Conservation (phyloP, 30 jellyfish, hydroid and myxozoan species). For the Clytia hemisphaerica region DNA sequence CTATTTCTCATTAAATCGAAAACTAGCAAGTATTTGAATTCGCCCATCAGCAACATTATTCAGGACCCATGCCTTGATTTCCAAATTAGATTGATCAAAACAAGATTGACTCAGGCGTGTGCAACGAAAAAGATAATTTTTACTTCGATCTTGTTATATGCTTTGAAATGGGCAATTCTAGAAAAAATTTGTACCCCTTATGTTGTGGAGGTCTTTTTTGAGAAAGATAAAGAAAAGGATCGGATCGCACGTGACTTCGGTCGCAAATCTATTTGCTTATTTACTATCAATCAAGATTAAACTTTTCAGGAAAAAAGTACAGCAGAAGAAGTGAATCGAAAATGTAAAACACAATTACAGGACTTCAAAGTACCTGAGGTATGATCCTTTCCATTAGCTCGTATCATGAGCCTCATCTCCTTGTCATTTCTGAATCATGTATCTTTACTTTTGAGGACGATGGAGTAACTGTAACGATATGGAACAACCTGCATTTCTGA, state of each 20-base stretch:
- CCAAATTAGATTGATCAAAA: too few relatives aligned
- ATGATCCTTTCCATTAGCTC: not conserved
- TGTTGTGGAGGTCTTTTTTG: not conserved
- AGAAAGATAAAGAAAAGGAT: too few relatives aligned
- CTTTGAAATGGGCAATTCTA: not conserved
- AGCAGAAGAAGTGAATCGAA: slow-evolving; percentile 42
- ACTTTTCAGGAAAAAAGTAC: slow-evolving; percentile 49
- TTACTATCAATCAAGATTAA: not conserved
- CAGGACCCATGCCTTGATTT: too few relatives aligned
- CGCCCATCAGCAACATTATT: too few relatives aligned
- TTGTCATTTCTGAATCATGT: not conserved
- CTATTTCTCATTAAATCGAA: too few relatives aligned
- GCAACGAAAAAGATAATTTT: too few relatives aligned
- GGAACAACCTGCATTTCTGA: too few relatives aligned
- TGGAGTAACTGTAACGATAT: too few relatives aligned
- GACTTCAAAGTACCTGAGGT: slow-evolving; percentile 88
- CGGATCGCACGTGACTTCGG: not conserved
- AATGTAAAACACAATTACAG: slow-evolving; percentile 37
- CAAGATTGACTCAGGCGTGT: too few relatives aligned
- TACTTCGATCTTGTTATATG: too few relatives aligned
- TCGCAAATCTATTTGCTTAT: not conserved
- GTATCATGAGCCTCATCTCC: not conserved
- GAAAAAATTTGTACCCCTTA: not conserved
- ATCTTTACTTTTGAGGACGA: too few relatives aligned
- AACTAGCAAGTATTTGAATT: too few relatives aligned